These are phyloP conservation scores for Melikaiella ostensackeni DNA, from an alignment of 2,888 invertebrate genomes.

Conservation along the genomic window DNA sequence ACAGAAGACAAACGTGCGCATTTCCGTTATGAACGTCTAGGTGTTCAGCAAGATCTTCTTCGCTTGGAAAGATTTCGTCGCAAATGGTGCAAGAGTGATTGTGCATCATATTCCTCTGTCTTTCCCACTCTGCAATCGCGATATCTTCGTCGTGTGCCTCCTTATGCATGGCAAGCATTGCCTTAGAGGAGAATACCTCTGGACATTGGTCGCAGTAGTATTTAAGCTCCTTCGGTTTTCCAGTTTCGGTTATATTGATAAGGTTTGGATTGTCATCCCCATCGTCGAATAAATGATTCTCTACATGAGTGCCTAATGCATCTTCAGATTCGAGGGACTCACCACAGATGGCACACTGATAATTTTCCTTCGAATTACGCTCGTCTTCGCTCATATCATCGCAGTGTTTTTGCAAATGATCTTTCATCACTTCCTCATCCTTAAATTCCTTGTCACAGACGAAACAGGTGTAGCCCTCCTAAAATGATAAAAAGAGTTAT, in stretches of 20 bases:
- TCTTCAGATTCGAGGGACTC: conserved; percentile 68
- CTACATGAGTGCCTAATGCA: conserved; percentile 68
- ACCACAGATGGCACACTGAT: conserved; percentile 73
- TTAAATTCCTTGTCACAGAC: conserved; percentile 73
- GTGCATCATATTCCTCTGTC: conserved; percentile 59
- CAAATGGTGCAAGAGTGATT: conserved; percentile 69
- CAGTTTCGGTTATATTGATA: conserved; percentile 62
- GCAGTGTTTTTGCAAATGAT: conserved; percentile 73
- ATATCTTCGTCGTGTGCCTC: conserved; percentile 72
- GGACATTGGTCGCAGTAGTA: conserved; percentile 67
- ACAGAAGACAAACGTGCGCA: conserved; percentile 69
- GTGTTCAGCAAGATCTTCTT: conserved; percentile 68
- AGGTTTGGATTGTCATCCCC: conserved; percentile 72
- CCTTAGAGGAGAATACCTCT: conserved; percentile 65
- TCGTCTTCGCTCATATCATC: conserved; percentile 70
- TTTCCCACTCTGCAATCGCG: conserved; percentile 70
- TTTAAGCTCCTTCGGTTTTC: conserved; percentile 45
- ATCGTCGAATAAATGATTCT: conserved; percentile 71
- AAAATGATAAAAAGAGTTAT: background rate
- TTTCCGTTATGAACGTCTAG: conserved; percentile 69
- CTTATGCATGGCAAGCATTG: conserved; percentile 70
- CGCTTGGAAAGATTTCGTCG: conserved; percentile 64
- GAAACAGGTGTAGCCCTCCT: conserved; percentile 67
- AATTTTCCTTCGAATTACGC: conserved; percentile 62
- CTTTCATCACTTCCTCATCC: conserved; percentile 70